Evolutionary conservation across 1,140 invertebrate species (phyloP), one percentile per base, ranked within the genome.

Genomic region (Druon quercuslanigerum): DNA sequence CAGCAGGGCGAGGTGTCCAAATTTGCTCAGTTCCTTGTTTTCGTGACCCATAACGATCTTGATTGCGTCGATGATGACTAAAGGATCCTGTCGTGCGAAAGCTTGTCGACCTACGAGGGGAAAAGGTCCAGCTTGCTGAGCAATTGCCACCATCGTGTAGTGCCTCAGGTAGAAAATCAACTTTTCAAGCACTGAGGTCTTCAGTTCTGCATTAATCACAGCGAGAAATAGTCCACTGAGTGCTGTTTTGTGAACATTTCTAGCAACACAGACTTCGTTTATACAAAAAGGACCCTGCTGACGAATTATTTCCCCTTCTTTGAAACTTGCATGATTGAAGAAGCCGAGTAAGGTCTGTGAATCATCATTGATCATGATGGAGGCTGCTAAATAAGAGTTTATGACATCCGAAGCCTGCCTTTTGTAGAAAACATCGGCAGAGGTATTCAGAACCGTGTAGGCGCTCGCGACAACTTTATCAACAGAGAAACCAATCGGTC

Each of bases 11-110:
- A 98, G 87, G 82, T 97, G 95, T 1, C 97, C 98, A 0, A 97
- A 96, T 90, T 98, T 98, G 84, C 97, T 98, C 1, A 99, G 90
- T 90, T 99, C 98, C 82, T 98, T 98, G 87, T 99, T 98, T 90
- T 99, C 98, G 86, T 98, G 97, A 0, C 97, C 97, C 96, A 99
- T 98, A 57, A 99, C 96, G 0, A 95, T 94, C 2, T 97, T 95
- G 17, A 99, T 92, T 0, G 98, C 97, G 90, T 99, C 98, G 16
- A 99, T 95, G 6, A 99, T 85, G 0, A 99, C 97, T 72, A 98
- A 91, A 0, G 98, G 96, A 92, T 99, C 98, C 87, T 99, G 95
- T 19, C 96, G 94, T 20, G 91, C 92, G 1, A 90, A 87, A 19
- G 84, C 13, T 75, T 89, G 88, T 74, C 89, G 90, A 0, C 90